Evolutionary conservation across 2,113 vertebrate species (phyloP), one percentile per base, ranked within the genome.

Genomic region (Sceloporus tristichus): DNA sequence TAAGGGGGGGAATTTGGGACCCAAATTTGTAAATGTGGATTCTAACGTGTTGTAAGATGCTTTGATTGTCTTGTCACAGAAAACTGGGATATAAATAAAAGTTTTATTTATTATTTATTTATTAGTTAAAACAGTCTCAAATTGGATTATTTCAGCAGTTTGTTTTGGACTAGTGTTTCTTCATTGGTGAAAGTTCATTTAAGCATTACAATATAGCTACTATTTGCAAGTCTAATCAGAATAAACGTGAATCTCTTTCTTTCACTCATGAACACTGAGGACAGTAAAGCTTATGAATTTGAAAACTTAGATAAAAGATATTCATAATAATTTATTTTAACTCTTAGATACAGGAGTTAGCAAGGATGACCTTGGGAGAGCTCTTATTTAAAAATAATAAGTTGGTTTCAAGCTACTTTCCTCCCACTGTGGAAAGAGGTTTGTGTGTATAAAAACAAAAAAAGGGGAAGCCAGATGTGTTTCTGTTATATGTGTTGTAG

Each of bases 241-340:
- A 1, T 53, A 42, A 79, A 38, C 40, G 56, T 77, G 18, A 91
- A 65, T 84, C 4, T 87, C 3, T 85, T 66, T 4, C 73, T 78
- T 38, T 83, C 85, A 89, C 10, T 88, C 18, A 76, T 11, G 23
- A 66, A 42, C 19, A 40, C 90, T 65, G 66, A 48, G 85, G 34
- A 34, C 34, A 34, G 34, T 34, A 34, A 34, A 84, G 23, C 79
- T 92, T n/a, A 9, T 87, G 86, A 85, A 77, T 23, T 91, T 91
- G 54, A 92, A 18, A 84, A 56, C 25, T 38, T 21, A 77, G 21
- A 87, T 65, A 75, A 84, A 81, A 53, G 87, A 53, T 0, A 0
- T 29, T 84, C 78, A 71, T 74, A 85, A 74, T 90, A 25, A 38
- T 80, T 70, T 85, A 2, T 78, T 48, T 81, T 90, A 19, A 14